Base-by-base conservation (phyloP, 2,113 vertebrate species). In the Ochotona curzoniae region DNA sequence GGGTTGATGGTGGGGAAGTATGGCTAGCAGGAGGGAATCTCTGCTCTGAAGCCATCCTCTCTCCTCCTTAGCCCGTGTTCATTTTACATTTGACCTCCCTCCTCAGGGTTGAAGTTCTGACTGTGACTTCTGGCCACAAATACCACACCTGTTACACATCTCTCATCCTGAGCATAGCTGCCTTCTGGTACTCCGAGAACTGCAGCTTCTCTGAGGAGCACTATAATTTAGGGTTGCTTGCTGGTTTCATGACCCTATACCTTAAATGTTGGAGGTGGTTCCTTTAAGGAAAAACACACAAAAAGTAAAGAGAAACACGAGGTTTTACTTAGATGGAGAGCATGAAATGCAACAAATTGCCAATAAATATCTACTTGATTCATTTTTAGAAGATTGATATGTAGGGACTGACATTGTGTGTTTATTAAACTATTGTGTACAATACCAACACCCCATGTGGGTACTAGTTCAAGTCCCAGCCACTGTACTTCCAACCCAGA, bases 281-380 rank as follows among this genome's bases (percentile, higher is more conserved):
- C 18, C 82, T 93, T 57, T 64, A 88, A 93, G 47, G 5, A 23
- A 87, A 76, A 86, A 61, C 44, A 64, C 23, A 28, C 20, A n/a
- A 71, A 81, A 87, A 79, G 51, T 88, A 49, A 13, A 23, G 85
- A 74, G 14, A 82, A 69, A 73, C 23, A 47, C 61, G 17, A 84
- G 83, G 61, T 88, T 76, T 81, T 54, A 70, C 35, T 51, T 71
- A 74, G 47, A 81, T 84, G 44, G 25, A 61, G 12, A 25, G 67
- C 76, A 63, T 21, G 71, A 67, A 96, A 66, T 35, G 47, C n/a
- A 92, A 71, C 38, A 87, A 78, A 44, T 61, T 78, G 38, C 38
- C 38, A 44, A 44, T 44, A 44, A 44, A 44, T 44, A 44, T 44
- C 38, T 44, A 44, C 38, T 44, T 44, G 38, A 44, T 44, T 14